Evolutionary conservation across 2,888 invertebrate species (phyloP), one percentile per base, ranked within the genome.

Genomic region (Xestoiulus laeticollis): DNA sequence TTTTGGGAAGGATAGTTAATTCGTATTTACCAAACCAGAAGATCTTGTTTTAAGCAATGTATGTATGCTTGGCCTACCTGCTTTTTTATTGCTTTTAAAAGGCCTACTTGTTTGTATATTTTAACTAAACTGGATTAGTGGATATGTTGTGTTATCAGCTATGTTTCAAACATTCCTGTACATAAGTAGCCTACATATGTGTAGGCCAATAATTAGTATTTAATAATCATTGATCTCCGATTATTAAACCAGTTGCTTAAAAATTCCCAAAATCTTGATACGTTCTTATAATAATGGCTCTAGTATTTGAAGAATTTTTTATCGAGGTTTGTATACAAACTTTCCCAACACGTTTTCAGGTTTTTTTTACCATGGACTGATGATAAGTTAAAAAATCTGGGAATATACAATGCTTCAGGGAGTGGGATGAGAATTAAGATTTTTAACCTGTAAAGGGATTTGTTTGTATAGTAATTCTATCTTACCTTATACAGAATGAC

Each of bases 41-140:
- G 68, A 68, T 68, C 68, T 68, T 68, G 68, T 68, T 68, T 68
- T 68, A 68, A 68, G 68, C 68, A 68, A 68, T 68, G 68, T 26
- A 68, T 26, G 68, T 22, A n/a, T 59, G 59, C 68, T 68, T 68
- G 26, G 68, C 68, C 68, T 68, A 68, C 26, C 68, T 68, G 68
- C 68, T 68, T 59, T n/a, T n/a, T 68, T 68, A 68, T 68, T 26
- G 68, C 68, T 68, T 68, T 68, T 68, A 68, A 68, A 68, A 68
- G 68, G 68, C 68, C 68, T 68, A 68, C 68, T 68, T 68, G 68
- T 68, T 68, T 68, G 68, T 26, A 68, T 68, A 68, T 68, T 68
- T 68, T 26, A 26, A 68, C 68, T 6, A 26, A 68, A 68, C 68
- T 68, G 68, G 68, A 68, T 68, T 68, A 26, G 68, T 68, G 68